These are phyloP conservation scores for Brachystomella parvula DNA, from an alignment of 1,140 invertebrate genomes.

Conservation along the genomic window DNA sequence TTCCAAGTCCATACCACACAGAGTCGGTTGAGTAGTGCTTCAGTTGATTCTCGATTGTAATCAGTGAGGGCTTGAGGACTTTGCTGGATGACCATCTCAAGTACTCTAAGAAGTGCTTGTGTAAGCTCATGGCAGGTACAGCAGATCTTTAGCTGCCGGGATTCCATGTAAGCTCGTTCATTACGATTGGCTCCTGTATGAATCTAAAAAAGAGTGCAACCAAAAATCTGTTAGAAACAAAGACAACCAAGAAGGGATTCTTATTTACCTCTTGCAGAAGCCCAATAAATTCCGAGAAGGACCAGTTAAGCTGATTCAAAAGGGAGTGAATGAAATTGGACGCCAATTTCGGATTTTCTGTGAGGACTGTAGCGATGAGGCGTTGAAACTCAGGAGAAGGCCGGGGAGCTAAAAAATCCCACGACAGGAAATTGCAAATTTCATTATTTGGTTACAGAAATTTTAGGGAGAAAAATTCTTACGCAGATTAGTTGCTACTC, in stretches of 20 bases:
- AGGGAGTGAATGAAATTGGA: conserved; percentile 67
- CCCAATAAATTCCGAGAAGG: conserved; percentile 78
- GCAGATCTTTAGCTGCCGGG: conserved; percentile 70
- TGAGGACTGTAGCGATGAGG: conserved; percentile 49
- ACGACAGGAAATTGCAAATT: too few species aligned
- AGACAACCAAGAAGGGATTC: not conserved
- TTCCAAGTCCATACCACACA: conserved; percentile 51
- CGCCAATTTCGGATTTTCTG: conserved; percentile 47
- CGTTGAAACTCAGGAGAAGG: conserved; percentile 53
- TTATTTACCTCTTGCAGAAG: conserved; percentile 67
- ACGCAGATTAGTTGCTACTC: conserved; percentile 33
- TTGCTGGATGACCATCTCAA: conserved; percentile 68
- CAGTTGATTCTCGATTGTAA: conserved; percentile 50
- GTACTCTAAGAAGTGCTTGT: conserved; percentile 60
- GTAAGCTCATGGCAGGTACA: conserved; percentile 71
- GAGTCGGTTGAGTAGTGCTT: conserved; percentile 56
- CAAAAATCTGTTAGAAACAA: conserved; percentile 6
- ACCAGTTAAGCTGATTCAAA: conserved; percentile 77
- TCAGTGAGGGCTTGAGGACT: conserved; percentile 57
- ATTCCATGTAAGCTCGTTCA: conserved; percentile 57
- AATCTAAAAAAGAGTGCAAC: conserved; percentile 47
- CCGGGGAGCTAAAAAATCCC: conserved; percentile 50
- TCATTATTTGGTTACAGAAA: not conserved
- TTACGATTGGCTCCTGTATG: conserved; percentile 48
- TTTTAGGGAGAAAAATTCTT: conserved; percentile 2